phyloP scores from a whole-genome alignment of 1,140 invertebrate genomes.

The Arctopsyche grandis region DNA sequence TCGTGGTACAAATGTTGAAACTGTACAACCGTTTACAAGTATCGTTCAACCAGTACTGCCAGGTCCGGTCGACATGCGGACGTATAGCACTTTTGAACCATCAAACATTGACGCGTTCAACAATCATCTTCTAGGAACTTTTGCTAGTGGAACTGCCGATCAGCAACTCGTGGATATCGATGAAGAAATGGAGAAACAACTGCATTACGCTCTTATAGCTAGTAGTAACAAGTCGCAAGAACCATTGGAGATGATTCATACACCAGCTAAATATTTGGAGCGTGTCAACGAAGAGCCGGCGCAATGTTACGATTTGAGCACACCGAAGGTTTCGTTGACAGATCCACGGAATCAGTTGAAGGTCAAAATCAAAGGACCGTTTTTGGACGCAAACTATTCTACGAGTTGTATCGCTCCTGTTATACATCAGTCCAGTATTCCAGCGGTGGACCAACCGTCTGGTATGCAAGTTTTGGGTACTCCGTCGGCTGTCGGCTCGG shows the following conservation, averaged over 20 bases:
- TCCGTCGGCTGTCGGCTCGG: slow-evolving; percentile 56
- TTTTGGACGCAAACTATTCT: slow-evolving; percentile 80
- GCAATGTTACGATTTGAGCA: slow-evolving; percentile 64
- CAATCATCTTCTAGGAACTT: slow-evolving; percentile 73
- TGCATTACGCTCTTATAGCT: slow-evolving; percentile 73
- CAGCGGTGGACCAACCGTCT: slow-evolving; percentile 64
- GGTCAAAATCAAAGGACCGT: slow-evolving; percentile 91
- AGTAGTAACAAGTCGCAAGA: slow-evolving; percentile 65
- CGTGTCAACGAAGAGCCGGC: slow-evolving; percentile 63
- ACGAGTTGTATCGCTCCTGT: slow-evolving; percentile 64
- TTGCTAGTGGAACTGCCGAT: slow-evolving; percentile 72
- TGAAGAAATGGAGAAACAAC: slow-evolving; percentile 82
- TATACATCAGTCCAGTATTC: slow-evolving; percentile 68
- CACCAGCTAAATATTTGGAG: slow-evolving; percentile 56
- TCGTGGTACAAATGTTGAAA: slow-evolving; percentile 48
- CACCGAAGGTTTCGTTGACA: slow-evolving; percentile 74
- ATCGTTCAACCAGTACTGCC: slow-evolving; percentile 78
- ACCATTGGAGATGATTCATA: slow-evolving; percentile 53
- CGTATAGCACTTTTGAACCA: slow-evolving; percentile 73
- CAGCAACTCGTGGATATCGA: slow-evolving; percentile 76
- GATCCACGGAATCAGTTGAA: slow-evolving; percentile 87
- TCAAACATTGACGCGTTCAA: slow-evolving; percentile 63
- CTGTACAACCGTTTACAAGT: slow-evolving; percentile 64
- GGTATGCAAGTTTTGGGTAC: slow-evolving; percentile 57
- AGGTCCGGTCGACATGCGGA: slow-evolving; percentile 88